Evolutionary conservation across 2,113 vertebrate species (phyloP).

Genomic region (Genyomyrus donnyi): DNA sequence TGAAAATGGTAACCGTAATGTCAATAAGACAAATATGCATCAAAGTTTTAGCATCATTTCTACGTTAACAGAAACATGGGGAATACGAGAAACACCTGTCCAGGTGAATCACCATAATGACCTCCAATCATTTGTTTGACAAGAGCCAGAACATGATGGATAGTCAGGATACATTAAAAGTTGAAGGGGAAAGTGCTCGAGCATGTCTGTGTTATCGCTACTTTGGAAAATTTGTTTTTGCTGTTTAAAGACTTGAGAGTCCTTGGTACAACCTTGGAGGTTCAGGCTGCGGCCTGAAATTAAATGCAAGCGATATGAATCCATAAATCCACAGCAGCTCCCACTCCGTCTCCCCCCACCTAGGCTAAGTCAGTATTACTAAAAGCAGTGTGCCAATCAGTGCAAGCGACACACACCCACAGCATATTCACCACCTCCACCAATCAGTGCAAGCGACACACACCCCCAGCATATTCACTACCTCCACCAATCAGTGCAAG

Average conservation of each 20-base stretch:
- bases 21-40: background rate
- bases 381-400: background rate
- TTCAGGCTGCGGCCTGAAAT: background rate
- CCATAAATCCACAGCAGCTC: background rate
- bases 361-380: background rate
- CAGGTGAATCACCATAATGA: background rate
- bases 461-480: no score
- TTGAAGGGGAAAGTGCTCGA: background rate
- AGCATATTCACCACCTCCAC: background rate
- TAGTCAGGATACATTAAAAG: background rate
- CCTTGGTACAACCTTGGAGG: slow-evolving; percentile 5
- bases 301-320: background rate
- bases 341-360: background rate
- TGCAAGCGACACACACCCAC: background rate
- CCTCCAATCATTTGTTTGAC: background rate
- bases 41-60: background rate
- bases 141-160: background rate
- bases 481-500: background rate
- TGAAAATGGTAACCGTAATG: background rate
- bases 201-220: background rate
- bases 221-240: slow-evolving; percentile 6
- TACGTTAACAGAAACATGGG: background rate
- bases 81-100: background rate
- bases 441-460: background rate
- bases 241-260: background rate